Conservation (phyloP, 2,113 vertebrate genomes). For the Siniperca knerii region DNA sequence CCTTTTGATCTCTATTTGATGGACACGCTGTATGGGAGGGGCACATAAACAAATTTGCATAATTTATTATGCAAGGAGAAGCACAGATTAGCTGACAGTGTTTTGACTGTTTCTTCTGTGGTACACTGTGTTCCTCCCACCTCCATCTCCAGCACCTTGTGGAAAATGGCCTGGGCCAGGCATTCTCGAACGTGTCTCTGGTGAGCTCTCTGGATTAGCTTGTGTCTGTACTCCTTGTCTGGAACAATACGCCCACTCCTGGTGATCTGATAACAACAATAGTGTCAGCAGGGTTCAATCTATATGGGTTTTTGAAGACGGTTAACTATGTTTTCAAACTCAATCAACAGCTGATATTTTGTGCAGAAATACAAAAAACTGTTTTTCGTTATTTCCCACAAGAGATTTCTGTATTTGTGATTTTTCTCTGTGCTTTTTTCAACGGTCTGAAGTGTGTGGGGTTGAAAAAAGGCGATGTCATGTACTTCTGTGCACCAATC, state of each 20-base stretch:
- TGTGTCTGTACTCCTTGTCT: constrained; percentile 91
- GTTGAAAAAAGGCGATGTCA: background rate
- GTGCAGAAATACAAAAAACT: too few relatives aligned
- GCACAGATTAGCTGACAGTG: background rate
- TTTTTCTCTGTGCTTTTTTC: background rate
- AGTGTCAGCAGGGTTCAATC: too few relatives aligned
- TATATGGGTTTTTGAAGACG: too few relatives aligned
- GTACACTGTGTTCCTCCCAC: constrained; percentile 72
- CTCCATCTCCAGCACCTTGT: constrained; percentile 93
- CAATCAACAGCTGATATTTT: too few relatives aligned
- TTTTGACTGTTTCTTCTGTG: background rate
- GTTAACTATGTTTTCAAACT: too few relatives aligned
- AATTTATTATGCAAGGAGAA: constrained; percentile 11
- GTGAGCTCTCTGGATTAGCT: constrained; percentile 87
- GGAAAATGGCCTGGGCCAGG: constrained; percentile 90
- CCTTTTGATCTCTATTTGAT: constrained; percentile 87
- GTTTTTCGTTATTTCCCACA: background rate
- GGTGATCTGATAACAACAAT: constrained; percentile 85
- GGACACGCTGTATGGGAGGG: constrained; percentile 81
- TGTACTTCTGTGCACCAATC: background rate
- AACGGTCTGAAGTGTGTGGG: background rate
- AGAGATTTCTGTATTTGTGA: background rate
- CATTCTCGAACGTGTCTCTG: constrained; percentile 87
- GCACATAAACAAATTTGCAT: constrained; percentile 31
- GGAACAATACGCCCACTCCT: constrained; percentile 92